phyloP scores from a whole-genome alignment of 2,113 vertebrate genomes.

The Rana temporaria region DNA sequence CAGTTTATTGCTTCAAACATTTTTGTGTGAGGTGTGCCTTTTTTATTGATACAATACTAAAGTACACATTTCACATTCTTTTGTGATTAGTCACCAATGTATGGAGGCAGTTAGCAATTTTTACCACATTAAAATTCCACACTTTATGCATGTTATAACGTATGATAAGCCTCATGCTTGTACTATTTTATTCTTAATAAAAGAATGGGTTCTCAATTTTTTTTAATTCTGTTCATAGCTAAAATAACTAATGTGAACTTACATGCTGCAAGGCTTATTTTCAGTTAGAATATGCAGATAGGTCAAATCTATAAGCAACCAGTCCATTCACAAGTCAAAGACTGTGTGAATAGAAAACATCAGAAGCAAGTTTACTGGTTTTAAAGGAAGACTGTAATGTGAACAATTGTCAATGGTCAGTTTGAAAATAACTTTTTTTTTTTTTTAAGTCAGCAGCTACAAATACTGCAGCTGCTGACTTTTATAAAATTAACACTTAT shows the following conservation, averaged over 20 bases:
- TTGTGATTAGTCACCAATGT: conserved; percentile 47
- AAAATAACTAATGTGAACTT: conserved; percentile 18
- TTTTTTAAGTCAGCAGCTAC: too few relatives aligned
- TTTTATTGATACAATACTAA: conserved; percentile 57
- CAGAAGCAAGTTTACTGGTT: too few relatives aligned
- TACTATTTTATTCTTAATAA: conserved; percentile 13
- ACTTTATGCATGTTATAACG: conserved; percentile 44
- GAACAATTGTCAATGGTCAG: too few relatives aligned
- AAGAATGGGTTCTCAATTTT: neutral
- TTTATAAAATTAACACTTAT: too few relatives aligned
- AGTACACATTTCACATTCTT: conserved; percentile 56
- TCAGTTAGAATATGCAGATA: neutral
- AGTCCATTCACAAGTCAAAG: neutral
- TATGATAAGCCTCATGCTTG: conserved; percentile 44
- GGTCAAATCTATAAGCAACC: neutral
- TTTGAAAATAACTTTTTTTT: too few relatives aligned
- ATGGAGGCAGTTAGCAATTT: conserved; percentile 42
- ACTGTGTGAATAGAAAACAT: too few relatives aligned
- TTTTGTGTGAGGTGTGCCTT: conserved; percentile 54
- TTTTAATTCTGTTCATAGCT: conserved; percentile 21
- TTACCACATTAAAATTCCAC: conserved; percentile 49
- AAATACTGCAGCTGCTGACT: too few relatives aligned
- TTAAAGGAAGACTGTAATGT: too few relatives aligned
- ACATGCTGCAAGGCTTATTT: neutral
- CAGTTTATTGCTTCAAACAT: conserved; percentile 49